phyloP scores from a whole-genome alignment of 2,888 invertebrate species.

The Heteromyza rotundicornis region DNA sequence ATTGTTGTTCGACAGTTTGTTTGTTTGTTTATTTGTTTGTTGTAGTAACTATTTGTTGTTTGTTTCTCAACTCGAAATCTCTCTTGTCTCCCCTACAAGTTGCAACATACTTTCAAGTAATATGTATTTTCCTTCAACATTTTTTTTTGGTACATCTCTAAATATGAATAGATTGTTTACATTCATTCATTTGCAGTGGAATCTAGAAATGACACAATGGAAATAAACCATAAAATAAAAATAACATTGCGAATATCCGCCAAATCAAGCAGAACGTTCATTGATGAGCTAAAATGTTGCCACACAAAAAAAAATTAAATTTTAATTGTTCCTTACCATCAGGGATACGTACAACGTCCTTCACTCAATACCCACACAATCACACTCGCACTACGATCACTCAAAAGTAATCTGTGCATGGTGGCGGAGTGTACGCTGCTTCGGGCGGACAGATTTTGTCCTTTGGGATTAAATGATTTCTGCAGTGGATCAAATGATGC shows the following conservation, averaged over 20 bases:
- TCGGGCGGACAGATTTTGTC: neutral
- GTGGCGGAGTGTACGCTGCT: neutral
- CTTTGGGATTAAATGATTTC: neutral
- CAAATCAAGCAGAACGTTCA: neutral
- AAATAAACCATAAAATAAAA: too few relatives aligned
- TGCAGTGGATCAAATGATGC: slow-evolving; percentile 18
- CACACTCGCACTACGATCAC: too few relatives aligned
- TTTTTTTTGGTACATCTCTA: too few relatives aligned
- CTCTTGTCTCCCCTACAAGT: too few relatives aligned
- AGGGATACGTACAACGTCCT: too few relatives aligned
- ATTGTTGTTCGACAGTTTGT: slow-evolving; percentile 21
- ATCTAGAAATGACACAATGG: neutral
- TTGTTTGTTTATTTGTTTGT: slow-evolving; percentile 5
- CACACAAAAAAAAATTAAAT: neutral
- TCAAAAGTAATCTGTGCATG: too few relatives aligned
- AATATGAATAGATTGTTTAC: slow-evolving; percentile 17
- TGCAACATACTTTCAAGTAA: neutral
- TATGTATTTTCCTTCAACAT: slow-evolving; percentile 3
- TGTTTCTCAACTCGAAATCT: neutral
- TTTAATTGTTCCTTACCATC: slow-evolving; percentile 1
- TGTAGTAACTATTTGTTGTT: slow-evolving; percentile 8
- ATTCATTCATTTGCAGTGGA: slow-evolving; percentile 20
- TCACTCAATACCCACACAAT: too few relatives aligned
- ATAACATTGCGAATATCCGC: too few relatives aligned
- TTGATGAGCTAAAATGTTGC: neutral